A percentile compares a stretch with the other conserved stretches of the same genome.
Evolutionary conservation across 2,113 vertebrate species (phyloP).

Genomic region (Turnix velox): DNA sequence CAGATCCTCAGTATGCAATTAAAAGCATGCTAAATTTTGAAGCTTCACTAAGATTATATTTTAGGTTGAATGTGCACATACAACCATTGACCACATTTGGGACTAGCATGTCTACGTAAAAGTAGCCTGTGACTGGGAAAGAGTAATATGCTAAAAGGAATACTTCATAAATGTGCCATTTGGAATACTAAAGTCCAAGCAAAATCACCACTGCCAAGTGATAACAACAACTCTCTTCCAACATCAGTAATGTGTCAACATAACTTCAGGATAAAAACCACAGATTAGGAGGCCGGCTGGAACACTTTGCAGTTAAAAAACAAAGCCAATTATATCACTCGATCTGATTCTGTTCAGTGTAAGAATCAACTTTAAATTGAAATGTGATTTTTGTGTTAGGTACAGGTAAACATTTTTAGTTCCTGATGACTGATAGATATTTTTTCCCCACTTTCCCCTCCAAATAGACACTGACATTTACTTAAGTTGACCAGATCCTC

Average conservation of each 20-base stretch:
- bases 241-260: neutral
- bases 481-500: neutral
- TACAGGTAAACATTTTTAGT: neutral
- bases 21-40: neutral
- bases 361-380: neutral
- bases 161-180: neutral
- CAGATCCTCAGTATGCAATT: neutral
- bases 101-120: neutral
- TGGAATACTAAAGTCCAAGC: neutral
- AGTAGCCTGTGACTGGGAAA: neutral
- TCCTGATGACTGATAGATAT: neutral
- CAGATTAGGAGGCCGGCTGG: neutral
- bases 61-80: neutral
- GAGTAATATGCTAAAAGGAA: neutral
- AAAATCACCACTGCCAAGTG: neutral
- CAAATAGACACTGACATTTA: neutral
- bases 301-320: neutral
- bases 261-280: neutral
- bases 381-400: neutral
- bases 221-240: neutral
- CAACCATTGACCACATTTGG: neutral
- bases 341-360: neutral
- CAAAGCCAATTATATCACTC: neutral
- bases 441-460: fast-evolving
- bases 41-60: neutral